Evolutionary conservation across 2,888 invertebrate genomes (phyloP), one percentile per base, ranked within the genome.

Genomic region (Octonoba sinensis): DNA sequence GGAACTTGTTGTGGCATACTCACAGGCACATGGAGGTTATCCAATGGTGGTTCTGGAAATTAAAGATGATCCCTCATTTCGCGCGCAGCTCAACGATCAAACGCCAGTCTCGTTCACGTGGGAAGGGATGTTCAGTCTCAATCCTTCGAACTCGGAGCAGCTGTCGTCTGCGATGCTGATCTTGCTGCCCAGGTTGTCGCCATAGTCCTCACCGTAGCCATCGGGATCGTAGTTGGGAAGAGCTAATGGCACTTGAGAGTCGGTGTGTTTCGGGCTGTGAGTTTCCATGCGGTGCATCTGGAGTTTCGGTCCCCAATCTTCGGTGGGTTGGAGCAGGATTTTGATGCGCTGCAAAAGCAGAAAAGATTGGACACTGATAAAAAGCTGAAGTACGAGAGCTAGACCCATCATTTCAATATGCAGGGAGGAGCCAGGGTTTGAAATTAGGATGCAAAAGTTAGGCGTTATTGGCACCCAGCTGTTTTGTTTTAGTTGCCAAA

Each of bases 251-350:
- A 86, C 85, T 60, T 86, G 86, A n/a, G 86, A 86, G 56, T 86
- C 86, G 24, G 86, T 86, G 75, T 86, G 86, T 54, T 86, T 86
- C 12, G 86, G 86, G 47, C 84, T 77, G 69, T 86, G 86, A 18
- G 86, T 86, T 64, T 85, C 85, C 72, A 86, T 85, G 49, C 85
- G 83, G 57, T 86, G 86, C 69, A 86, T 83, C 67, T 86, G 85
- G 16, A 86, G 79, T 76, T 86, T 86, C 1, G 88, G 88, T 20
- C 89, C 89, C 88, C 88, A 88, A 16, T 87, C 86, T 0, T 86
- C 85, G 16, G 87, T 86, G 1, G 88, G 86, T 67, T 86, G 85
- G 18, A 85, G 65, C 2, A 82, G 47, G 12, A 81, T 69, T 20
- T 65, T 51, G 24, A 83, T 79, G 12, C 84, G 69, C 85, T 85